Conservation (phyloP, 2,113 vertebrate species). For the Galeopterus variegatus region DNA sequence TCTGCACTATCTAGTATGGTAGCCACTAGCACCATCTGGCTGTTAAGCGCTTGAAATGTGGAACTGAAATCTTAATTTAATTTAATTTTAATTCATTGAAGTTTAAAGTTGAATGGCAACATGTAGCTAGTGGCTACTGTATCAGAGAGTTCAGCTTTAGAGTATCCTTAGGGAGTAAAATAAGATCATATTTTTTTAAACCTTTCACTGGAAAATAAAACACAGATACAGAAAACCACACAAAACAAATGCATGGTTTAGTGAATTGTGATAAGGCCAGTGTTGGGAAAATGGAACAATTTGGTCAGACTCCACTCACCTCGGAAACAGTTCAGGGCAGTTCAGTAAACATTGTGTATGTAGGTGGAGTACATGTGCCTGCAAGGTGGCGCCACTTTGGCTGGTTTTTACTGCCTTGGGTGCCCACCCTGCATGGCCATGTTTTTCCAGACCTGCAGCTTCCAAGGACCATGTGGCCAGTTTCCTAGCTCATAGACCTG, state of each 20-base stretch:
- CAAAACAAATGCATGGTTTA: background rate
- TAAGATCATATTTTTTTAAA: background rate
- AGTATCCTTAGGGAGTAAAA: background rate
- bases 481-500: too few relatives aligned
- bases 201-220: background rate
- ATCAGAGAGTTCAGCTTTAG: background rate
- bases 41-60: slow-evolving; percentile 1
- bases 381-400: too few relatives aligned
- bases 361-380: too few relatives aligned
- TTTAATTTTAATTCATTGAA: background rate
- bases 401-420: too few relatives aligned
- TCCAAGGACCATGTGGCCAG: too few relatives aligned
- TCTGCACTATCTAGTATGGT: too few relatives aligned
- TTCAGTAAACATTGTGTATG: too few relatives aligned
- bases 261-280: background rate
- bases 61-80: background rate
- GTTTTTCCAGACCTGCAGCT: too few relatives aligned
- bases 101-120: slow-evolving; percentile 34
- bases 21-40: background rate
- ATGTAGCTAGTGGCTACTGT: background rate
- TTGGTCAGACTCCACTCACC: too few relatives aligned
- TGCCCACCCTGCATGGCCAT: too few relatives aligned
- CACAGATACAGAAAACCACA: background rate
- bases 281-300: background rate
- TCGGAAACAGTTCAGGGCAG: too few relatives aligned